Conservation (phyloP, 2,113 vertebrate species). For the Rhinolophus sinicus region DNA sequence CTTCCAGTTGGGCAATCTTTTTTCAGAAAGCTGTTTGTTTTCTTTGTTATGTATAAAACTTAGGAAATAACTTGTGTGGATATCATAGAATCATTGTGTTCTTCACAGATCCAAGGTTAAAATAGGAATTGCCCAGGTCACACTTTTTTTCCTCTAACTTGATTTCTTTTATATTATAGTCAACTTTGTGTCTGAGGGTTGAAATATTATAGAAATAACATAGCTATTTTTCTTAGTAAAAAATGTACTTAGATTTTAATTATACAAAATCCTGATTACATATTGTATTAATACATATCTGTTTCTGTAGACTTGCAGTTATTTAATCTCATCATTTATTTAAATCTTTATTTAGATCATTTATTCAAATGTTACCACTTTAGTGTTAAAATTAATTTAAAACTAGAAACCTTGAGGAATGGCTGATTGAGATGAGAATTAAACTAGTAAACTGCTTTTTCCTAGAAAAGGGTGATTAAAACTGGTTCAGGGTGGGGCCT, state of each 20-base stretch:
- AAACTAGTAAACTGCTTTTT: constrained; percentile 18
- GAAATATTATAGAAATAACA: background rate
- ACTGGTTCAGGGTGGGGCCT: constrained; percentile 63
- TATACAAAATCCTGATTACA: background rate
- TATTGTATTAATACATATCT: background rate
- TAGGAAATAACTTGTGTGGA: background rate
- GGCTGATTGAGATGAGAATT: constrained; percentile 39
- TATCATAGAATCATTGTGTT: background rate
- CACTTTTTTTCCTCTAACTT: background rate
- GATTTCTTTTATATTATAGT: constrained; percentile 1
- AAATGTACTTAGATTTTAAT: background rate
- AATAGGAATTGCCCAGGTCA: background rate
- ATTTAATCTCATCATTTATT: background rate
- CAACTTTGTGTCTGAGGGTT: constrained; percentile 22
- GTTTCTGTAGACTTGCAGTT: background rate
- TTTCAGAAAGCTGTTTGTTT: constrained; percentile 24
- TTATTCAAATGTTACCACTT: constrained; percentile 29
- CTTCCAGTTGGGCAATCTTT: background rate
- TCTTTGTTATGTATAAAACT: constrained; percentile 35
- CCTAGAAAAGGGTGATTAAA: constrained; percentile 68
- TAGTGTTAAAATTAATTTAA: constrained; percentile 46
- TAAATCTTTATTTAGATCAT: constrained; percentile 19
- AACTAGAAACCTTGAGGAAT: constrained; percentile 32
- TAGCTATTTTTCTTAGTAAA: background rate
- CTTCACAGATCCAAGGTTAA: background rate